Evolutionary conservation across 30 jellyfish, hydroid and myxozoan genomes (phyloP), one percentile per base, ranked within the genome.

Genomic region (Turritopsis dohrnii): DNA sequence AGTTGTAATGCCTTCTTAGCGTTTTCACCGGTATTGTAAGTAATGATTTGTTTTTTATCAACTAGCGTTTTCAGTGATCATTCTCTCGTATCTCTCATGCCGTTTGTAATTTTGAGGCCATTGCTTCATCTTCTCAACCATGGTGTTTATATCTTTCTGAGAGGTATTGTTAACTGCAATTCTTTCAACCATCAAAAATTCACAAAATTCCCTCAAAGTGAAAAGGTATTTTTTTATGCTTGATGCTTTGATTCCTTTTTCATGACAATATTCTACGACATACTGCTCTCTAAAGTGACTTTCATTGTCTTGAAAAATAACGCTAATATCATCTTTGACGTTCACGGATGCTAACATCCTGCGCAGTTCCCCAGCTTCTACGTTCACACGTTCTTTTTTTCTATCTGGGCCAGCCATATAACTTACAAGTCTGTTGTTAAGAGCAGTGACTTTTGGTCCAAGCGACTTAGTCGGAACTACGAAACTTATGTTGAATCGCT

Each of bases 151-250:
- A 30, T 24, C 83, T 21, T 24, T 17, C 1, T 30, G 26, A 17
- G 65, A 29, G 41, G 41, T 52, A 30, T 74, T 74, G 13, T 21
- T 16, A 9, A 24, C 54, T 21, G 54, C 65, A 29, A 26, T 30
- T 23, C 41, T 30, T 24, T 74, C 83, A n/a, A 17, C 65, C 65
- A 29, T 24, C 41, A 74, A 74, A 30, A 74, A 74, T 29, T 74
- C 65, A 1, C 54, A 74, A 23, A 74, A 74, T 20, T 74, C 83
- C 24, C 28, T 74, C 60, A 74, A 29, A 74, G 83, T n/a, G 54
- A 21, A 74, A 52, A 74, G 83, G 72, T 74, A 74, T 74, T 26
- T 74, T 30, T 74, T 74, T n/a, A 74, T 30, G 54, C 65, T 74
- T 74, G 65, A 20, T 21, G 83, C 7, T 27, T 69, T 69, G 31